These are phyloP conservation scores for Vicugna pacos DNA, from an alignment of 2,113 vertebrate genomes.

Conservation along the genomic window DNA sequence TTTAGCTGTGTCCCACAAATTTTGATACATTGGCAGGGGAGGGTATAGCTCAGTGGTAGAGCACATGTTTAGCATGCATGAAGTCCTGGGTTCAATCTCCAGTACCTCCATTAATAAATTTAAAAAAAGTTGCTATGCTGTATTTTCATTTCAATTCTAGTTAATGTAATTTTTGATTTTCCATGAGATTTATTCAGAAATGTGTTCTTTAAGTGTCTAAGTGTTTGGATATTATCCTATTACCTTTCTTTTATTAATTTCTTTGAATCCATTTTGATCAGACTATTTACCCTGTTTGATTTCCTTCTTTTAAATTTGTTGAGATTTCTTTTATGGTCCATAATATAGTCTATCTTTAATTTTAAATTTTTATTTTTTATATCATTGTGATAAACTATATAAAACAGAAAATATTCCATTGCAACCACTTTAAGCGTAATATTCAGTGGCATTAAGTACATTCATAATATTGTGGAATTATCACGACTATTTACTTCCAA, in stretches of 20 bases:
- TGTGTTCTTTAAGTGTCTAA: slow-evolving; percentile 5
- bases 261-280: slow-evolving; percentile 38
- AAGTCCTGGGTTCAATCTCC: too few species aligned
- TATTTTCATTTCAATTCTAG: slow-evolving; percentile 54
- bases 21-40: background rate
- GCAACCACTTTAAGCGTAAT: slow-evolving; percentile 10
- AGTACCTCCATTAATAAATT: too few species aligned
- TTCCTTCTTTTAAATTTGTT: slow-evolving; percentile 53
- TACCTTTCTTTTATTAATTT: slow-evolving; percentile 42
- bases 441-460: background rate
- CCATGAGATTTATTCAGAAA: slow-evolving; percentile 30
- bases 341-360: background rate
- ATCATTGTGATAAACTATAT: slow-evolving; percentile 10
- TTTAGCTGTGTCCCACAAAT: slow-evolving; percentile 38
- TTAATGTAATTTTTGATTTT: slow-evolving; percentile 38
- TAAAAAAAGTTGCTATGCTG: background rate
- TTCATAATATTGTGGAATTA: background rate
- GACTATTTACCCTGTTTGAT: background rate
- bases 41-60: too few species aligned
- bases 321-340: background rate
- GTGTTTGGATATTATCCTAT: slow-evolving; percentile 18
- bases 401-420: slow-evolving; percentile 11
- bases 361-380: background rate
- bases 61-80: too few species aligned
- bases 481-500: slow-evolving; percentile 26